Percentiles rank a stretch among this genome's conserved stretches.
Evolutionary conservation across 2,113 vertebrate species (phyloP).

Genomic region (Dicaeum eximium): DNA sequence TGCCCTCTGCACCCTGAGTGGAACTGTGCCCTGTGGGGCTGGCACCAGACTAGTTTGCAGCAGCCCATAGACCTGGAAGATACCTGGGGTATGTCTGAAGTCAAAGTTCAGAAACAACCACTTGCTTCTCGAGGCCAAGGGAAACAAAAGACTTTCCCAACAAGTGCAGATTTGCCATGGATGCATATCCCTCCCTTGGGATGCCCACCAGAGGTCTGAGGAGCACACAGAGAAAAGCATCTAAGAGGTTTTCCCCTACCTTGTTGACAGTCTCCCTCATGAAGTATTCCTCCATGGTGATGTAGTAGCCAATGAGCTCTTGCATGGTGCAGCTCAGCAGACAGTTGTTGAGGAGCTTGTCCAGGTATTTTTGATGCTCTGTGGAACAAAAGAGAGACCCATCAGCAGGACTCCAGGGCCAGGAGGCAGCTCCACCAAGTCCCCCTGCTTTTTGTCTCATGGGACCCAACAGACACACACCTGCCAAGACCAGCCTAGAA

Average conservation of each 20-base stretch:
- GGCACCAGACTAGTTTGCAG: neutral
- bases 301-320: constrained; percentile 94
- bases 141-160: neutral
- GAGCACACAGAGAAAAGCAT: neutral
- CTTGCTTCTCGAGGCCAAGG: neutral
- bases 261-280: constrained; percentile 98
- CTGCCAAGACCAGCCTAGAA: neutral
- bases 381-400: constrained; percentile 22
- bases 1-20: neutral
- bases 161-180: neutral
- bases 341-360: constrained; percentile 91
- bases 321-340: constrained; percentile 92
- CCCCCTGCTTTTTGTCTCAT: neutral
- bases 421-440: neutral
- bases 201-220: neutral
- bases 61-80: neutral
- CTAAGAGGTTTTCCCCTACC: constrained; percentile 65
- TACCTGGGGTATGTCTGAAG: neutral
- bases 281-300: constrained; percentile 99
- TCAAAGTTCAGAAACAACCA: neutral
- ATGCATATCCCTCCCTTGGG: neutral
- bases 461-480: rapidly evolving
- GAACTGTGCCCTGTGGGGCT: neutral
- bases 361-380: constrained; percentile 93
- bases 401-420: neutral